phyloP scores from a whole-genome alignment of 2,888 invertebrate genomes.

The Alviniconcha strummeri region DNA sequence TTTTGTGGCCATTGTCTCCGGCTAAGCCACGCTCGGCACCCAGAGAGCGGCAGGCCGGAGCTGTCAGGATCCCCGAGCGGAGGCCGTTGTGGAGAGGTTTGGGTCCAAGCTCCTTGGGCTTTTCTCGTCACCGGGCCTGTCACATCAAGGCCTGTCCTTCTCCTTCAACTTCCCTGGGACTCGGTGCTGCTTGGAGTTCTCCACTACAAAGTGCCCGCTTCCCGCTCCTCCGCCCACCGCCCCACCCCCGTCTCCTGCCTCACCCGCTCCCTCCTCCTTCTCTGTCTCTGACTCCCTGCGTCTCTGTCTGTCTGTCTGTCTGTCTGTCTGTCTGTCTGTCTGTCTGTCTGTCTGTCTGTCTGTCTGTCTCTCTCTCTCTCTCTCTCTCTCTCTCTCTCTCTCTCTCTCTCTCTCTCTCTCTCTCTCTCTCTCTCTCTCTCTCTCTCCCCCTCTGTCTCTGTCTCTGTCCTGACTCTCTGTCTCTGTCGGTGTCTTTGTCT shows the following conservation, averaged over 20 bases:
- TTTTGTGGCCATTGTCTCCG: not conserved
- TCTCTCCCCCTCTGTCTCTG: conserved; percentile 19
- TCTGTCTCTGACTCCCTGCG: not conserved
- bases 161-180: not conserved
- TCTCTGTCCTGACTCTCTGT: not conserved
- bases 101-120: conserved; percentile 28
- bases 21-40: conserved; percentile 3
- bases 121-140: conserved; percentile 21
- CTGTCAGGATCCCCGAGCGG: conserved; percentile 23
- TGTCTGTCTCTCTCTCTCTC: not conserved
- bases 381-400: conserved; percentile 19
- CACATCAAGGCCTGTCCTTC: conserved; percentile 28
- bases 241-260: not conserved
- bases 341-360: not conserved
- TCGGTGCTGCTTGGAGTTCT: not conserved
- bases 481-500: not conserved
- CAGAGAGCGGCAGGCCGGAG: not conserved
- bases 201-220: not conserved
- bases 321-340: not conserved
- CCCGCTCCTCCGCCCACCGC: not conserved
- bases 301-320: not conserved
- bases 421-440: not conserved
- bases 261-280: not conserved
- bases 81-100: conserved; percentile 21
- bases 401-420: conserved; percentile 16